Percentiles rank a stretch among this genome's conserved stretches.
phyloP scores from a whole-genome alignment of 92 coral and sea anemone species.

The Porites lobata region DNA sequence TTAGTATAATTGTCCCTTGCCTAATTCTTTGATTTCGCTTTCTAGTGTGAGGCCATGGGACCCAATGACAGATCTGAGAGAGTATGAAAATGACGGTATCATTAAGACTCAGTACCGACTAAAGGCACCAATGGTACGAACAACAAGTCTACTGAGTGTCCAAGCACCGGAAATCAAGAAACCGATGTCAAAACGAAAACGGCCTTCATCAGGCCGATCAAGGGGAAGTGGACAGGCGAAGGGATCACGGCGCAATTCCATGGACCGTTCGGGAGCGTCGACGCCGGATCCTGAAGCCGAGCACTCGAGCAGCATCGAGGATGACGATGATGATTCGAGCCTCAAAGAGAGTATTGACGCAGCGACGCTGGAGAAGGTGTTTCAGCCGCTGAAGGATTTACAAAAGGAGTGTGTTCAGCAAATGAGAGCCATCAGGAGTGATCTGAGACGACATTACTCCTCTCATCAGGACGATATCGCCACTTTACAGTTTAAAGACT shows the following conservation, averaged over 20 bases:
- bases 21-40: not conserved
- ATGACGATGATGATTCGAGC: conserved; percentile 89
- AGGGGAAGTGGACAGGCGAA: conserved; percentile 67
- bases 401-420: conserved; percentile 95
- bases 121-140: conserved; percentile 93
- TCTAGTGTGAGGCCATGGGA: conserved; percentile 97
- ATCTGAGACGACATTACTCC: conserved; percentile 88
- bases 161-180: conserved; percentile 71
- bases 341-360: conserved; percentile 74
- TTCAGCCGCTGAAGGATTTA: conserved; percentile 91
- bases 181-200: conserved; percentile 71
- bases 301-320: conserved; percentile 89
- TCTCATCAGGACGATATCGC: conserved; percentile 93
- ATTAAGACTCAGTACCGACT: conserved; percentile 89
- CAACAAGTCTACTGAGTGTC: conserved; percentile 89
- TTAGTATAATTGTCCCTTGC: no score
- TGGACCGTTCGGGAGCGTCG: conserved; percentile 86
- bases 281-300: conserved; percentile 93
- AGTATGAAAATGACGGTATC: conserved; percentile 85
- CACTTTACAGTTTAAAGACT: conserved; percentile 90
- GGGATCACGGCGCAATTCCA: conserved; percentile 85
- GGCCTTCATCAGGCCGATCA: conserved; percentile 79
- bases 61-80: conserved; percentile 91
- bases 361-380: conserved; percentile 82
- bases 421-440: conserved; percentile 95